Evolutionary conservation across 2,797 vertebrate species (phyloP).

Genomic region (Amniataba percoides): DNA sequence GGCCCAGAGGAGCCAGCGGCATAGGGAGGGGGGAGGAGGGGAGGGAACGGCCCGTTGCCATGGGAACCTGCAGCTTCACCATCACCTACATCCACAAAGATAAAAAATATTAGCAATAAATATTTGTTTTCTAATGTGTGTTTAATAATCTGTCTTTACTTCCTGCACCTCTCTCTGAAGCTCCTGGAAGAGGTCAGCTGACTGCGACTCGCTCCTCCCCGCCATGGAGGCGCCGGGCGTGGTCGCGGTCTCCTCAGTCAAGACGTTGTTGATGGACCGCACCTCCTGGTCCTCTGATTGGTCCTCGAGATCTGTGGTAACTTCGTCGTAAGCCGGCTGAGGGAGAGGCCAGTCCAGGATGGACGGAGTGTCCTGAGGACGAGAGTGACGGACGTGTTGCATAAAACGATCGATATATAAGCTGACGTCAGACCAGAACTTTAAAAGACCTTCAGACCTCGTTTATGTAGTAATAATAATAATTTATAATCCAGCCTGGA

Average conservation of each 20-base stretch:
- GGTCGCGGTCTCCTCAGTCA: constrained; percentile 48
- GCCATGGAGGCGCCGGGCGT: not conserved
- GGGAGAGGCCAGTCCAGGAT: constrained; percentile 94
- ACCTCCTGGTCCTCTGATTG: constrained; percentile 94
- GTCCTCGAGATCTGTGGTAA: constrained; percentile 86
- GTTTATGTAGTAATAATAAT: not conserved
- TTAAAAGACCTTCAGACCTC: too few relatives aligned
- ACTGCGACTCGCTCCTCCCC: constrained; percentile 84
- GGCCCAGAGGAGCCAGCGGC: constrained; percentile 73
- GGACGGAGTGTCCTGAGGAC: constrained; percentile 85
- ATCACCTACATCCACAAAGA: constrained; percentile 83
- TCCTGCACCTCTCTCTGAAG: constrained; percentile 91
- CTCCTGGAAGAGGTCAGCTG: constrained; percentile 94
- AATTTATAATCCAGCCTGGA: too few relatives aligned
- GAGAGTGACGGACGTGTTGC: not conserved
- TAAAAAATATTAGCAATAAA: not conserved
- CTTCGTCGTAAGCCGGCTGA: constrained; percentile 93
- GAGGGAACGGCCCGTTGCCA: constrained; percentile 80
- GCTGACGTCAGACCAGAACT: too few relatives aligned
- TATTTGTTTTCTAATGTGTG: not conserved
- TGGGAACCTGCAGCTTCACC: constrained; percentile 92
- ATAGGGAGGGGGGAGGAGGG: constrained; percentile 87
- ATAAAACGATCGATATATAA: not conserved
- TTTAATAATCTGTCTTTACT: not conserved
- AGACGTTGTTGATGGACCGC: constrained; percentile 88